phyloP scores from a whole-genome alignment of 2,888 invertebrate species.

The Epiblema foenella region DNA sequence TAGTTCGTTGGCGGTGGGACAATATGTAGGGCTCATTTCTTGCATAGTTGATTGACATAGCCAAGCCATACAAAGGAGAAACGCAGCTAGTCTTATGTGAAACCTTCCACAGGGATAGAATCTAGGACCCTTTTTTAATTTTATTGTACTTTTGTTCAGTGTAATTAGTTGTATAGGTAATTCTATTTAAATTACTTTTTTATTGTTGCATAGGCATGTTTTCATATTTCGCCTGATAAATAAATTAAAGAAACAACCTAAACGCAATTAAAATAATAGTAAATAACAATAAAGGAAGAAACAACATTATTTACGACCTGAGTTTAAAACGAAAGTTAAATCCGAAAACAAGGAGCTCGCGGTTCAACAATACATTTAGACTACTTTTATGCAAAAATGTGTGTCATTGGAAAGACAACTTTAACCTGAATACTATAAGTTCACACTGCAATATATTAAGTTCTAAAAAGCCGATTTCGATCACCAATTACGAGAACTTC shows the following conservation, averaged over 20 bases:
- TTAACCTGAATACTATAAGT: not conserved
- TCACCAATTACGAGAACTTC: not conserved
- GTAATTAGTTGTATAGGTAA: too few species aligned
- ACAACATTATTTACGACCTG: conserved; percentile 22
- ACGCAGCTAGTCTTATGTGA: too few species aligned
- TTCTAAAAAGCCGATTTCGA: conserved; percentile 8
- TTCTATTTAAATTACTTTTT: too few species aligned
- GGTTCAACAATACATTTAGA: conserved; percentile 2
- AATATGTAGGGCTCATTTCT: too few species aligned
- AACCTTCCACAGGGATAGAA: too few species aligned
- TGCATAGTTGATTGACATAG: too few species aligned
- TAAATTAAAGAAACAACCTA: not conserved
- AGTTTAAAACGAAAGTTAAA: conserved; percentile 11
- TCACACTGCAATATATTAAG: not conserved
- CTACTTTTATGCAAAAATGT: not conserved
- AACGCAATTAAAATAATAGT: not conserved
- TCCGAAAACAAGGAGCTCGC: conserved; percentile 25
- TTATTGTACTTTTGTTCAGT: too few species aligned
- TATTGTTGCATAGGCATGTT: too few species aligned
- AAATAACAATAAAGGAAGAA: not conserved
- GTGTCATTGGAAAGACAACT: not conserved
- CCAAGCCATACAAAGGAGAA: too few species aligned
- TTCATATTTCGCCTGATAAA: too few species aligned
- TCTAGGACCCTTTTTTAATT: too few species aligned
- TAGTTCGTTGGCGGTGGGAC: too few species aligned